A percentile compares a stretch with the other conserved stretches of the same genome.
phyloP scores from a whole-genome alignment of 2,888 invertebrate genomes.

The Portevinia maculata region DNA sequence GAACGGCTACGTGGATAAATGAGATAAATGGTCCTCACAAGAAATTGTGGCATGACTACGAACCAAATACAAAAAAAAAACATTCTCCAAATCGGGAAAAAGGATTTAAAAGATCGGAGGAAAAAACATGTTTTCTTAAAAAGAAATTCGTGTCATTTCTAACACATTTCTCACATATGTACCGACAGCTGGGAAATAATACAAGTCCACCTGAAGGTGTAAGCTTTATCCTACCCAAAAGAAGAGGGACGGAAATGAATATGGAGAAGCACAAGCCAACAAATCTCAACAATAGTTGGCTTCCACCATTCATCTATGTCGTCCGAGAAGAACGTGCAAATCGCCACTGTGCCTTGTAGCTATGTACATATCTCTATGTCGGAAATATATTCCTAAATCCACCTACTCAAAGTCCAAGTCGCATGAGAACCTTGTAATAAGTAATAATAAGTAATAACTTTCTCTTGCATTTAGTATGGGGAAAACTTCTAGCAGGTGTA shows the following conservation, averaged over 20 bases:
- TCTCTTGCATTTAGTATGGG: neutral
- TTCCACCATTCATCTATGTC: conserved; percentile 57
- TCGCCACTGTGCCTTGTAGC: conserved; percentile 18
- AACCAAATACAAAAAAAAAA: conserved; percentile 1
- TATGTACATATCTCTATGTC: conserved; percentile 21
- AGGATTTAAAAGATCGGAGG: conserved; percentile 12
- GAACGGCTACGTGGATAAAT: neutral
- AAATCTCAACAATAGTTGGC: conserved; percentile 36
- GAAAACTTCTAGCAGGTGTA: conserved; percentile 47
- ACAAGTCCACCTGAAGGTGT: conserved; percentile 4
- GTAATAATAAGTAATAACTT: conserved; percentile 52
- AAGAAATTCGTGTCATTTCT: conserved; percentile 33
- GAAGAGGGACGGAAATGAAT: neutral
- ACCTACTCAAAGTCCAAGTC: conserved; percentile 11
- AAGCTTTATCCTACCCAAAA: neutral
- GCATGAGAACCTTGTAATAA: conserved; percentile 40
- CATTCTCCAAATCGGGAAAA: conserved; percentile 2
- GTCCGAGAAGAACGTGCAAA: conserved; percentile 42
- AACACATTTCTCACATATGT: conserved; percentile 1
- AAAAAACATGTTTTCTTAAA: conserved; percentile 39
- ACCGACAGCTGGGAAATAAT: conserved; percentile 14
- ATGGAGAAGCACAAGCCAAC: conserved; percentile 5
- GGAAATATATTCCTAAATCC: conserved; percentile 43
- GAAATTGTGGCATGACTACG: conserved; percentile 20
- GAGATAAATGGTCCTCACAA: conserved; percentile 28